Evolutionary conservation across 92 coral and sea anemone genomes (phyloP).

Genomic region (Zoanthus gigantus): DNA sequence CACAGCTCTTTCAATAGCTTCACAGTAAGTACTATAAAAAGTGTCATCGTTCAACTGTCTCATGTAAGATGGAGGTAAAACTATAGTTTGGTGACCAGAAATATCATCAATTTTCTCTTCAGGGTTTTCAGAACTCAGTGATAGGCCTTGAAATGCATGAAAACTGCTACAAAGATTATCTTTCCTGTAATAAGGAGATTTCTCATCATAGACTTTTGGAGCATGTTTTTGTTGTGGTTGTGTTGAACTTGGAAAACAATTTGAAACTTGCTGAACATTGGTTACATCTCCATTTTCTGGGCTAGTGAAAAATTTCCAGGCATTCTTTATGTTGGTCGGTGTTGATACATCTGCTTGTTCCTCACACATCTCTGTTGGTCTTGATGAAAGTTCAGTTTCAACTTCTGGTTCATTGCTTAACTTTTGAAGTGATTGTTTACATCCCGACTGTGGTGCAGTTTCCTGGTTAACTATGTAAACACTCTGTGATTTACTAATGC

Average conservation of each 20-base stretch:
- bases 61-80: slow-evolving; percentile 82
- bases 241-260: neutral
- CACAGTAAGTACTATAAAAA: slow-evolving; percentile 58
- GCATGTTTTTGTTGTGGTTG: neutral
- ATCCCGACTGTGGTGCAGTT: neutral
- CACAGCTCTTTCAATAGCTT: slow-evolving; percentile 61
- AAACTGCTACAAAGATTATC: neutral
- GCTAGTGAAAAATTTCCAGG: neutral
- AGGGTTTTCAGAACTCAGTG: neutral
- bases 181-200: neutral
- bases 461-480: neutral
- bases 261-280: neutral
- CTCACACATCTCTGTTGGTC: neutral
- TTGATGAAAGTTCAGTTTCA: neutral
- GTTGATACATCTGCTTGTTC: neutral
- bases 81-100: neutral
- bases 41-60: slow-evolving; percentile 75
- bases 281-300: neutral
- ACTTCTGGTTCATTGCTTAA: neutral
- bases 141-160: neutral
- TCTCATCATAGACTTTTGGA: neutral
- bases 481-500: slow-evolving; percentile 3
- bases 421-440: neutral
- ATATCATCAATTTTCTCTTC: neutral
- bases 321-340: neutral